A percentile compares a stretch with the other conserved stretches of the same genome.
Conservation (phyloP, 2,113 vertebrate species). For the Casuarius casuarius region DNA sequence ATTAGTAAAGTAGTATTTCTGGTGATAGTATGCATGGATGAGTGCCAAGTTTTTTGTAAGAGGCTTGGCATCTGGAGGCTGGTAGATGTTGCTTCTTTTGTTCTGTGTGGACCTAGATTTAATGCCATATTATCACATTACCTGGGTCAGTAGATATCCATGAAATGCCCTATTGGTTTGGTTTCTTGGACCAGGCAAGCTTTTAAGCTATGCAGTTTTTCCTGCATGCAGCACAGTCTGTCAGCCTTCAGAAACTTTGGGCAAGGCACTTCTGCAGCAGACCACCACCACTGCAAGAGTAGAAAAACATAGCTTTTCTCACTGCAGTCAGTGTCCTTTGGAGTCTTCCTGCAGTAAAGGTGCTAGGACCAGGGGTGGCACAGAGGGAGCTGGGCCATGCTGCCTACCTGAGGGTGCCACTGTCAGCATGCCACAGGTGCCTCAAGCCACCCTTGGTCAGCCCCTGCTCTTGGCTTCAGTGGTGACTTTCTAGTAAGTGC, state of each 20-base stretch:
- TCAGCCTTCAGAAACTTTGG: rapidly evolving
- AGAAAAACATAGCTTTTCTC: background rate
- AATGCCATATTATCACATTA: rapidly evolving
- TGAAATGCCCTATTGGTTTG: rapidly evolving
- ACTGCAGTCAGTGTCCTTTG: rapidly evolving
- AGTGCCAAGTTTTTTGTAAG: rapidly evolving
- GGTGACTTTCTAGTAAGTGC: no score
- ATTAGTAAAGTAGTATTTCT: rapidly evolving
- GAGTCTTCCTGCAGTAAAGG: no score
- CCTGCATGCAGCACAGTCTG: background rate
- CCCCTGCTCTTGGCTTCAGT: no score
- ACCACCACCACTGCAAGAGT: rapidly evolving
- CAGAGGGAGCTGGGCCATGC: no score
- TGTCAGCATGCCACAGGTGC: no score
- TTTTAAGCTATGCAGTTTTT: rapidly evolving
- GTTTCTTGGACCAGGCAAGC: background rate
- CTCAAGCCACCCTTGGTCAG: no score
- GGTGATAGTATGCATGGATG: rapidly evolving
- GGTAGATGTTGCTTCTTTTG: rapidly evolving
- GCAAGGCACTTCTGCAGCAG: background rate
- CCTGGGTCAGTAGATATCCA: rapidly evolving
- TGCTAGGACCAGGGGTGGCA: no score
- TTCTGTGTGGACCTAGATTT: background rate
- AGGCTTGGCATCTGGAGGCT: rapidly evolving
- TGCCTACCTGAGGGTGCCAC: no score